Percentiles rank a stretch among this genome's conserved stretches.
Evolutionary conservation across 2,888 invertebrate species (phyloP).

Genomic region (Apamea anceps): DNA sequence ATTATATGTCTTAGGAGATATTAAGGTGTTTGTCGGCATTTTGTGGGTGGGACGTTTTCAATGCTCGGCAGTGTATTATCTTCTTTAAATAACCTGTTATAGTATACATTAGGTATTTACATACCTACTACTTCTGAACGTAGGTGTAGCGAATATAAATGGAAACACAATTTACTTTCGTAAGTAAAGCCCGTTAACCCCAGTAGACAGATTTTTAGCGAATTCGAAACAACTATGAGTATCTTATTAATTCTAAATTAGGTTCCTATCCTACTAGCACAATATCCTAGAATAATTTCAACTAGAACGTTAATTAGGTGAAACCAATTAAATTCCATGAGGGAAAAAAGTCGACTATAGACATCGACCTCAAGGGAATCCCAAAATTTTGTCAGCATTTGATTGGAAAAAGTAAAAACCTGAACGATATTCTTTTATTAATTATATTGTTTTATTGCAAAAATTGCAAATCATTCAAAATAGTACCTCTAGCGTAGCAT

Average conservation of each 20-base stretch:
- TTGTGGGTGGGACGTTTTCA: too few relatives aligned
- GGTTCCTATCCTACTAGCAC: background rate
- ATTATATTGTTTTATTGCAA: slow-evolving; percentile 1
- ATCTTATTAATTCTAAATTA: background rate
- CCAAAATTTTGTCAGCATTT: background rate
- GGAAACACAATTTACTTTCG: slow-evolving; percentile 10
- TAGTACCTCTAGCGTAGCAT: slow-evolving; percentile 10
- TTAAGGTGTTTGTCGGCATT: too few relatives aligned
- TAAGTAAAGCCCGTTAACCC: background rate
- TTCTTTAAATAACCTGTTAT: slow-evolving; percentile 5
- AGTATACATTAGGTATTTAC: slow-evolving; percentile 1
- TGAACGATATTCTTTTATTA: background rate
- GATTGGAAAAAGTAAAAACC: background rate
- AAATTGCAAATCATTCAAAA: background rate
- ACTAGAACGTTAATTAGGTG: background rate
- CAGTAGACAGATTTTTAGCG: background rate
- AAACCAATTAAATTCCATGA: slow-evolving; percentile 1
- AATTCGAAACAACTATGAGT: background rate
- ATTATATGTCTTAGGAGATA: too few relatives aligned
- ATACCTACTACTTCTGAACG: background rate
- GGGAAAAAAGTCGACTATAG: background rate
- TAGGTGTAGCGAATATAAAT: slow-evolving; percentile 3
- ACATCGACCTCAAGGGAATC: slow-evolving; percentile 4
- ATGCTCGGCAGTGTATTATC: too few relatives aligned
- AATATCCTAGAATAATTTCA: background rate